Conservation (phyloP, 2,888 invertebrate genomes). For the Hypercompe scribonia region DNA sequence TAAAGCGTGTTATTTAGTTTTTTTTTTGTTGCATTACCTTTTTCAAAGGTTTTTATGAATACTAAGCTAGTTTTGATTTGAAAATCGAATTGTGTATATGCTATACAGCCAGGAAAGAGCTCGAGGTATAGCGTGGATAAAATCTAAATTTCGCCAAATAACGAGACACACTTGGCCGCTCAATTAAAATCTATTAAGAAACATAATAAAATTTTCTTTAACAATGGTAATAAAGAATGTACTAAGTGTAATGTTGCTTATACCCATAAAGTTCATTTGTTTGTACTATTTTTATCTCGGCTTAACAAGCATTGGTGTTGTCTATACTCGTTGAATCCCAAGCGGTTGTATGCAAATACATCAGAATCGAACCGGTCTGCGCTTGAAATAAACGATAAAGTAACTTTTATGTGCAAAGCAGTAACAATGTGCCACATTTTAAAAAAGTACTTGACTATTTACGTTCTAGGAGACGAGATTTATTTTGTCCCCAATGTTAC, state of each 20-base stretch:
- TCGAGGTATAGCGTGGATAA: too few relatives aligned
- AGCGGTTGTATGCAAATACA: slow-evolving; percentile 69
- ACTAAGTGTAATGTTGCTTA: slow-evolving; percentile 50
- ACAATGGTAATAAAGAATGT: slow-evolving; percentile 49
- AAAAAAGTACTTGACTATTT: slow-evolving; percentile 36
- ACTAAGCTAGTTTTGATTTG: too few relatives aligned
- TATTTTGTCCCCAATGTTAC: slow-evolving; percentile 42
- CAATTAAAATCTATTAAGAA: slow-evolving; percentile 69
- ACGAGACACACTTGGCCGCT: slow-evolving; percentile 65
- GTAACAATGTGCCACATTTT: slow-evolving; percentile 28
- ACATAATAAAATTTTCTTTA: slow-evolving; percentile 60
- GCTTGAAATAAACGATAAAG: slow-evolving; percentile 54
- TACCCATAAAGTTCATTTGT: slow-evolving; percentile 49
- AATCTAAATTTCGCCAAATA: too few relatives aligned
- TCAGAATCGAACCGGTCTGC: slow-evolving; percentile 68
- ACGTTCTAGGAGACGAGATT: slow-evolving; percentile 30
- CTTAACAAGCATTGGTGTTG: slow-evolving; percentile 48
- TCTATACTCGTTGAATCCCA: slow-evolving; percentile 57
- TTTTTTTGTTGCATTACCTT: too few relatives aligned
- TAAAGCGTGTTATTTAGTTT: too few relatives aligned
- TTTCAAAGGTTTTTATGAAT: too few relatives aligned
- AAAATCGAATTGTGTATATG: too few relatives aligned
- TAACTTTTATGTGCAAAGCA: slow-evolving; percentile 53
- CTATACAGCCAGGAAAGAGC: too few relatives aligned
- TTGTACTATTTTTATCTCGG: slow-evolving; percentile 59